phyloP scores from a whole-genome alignment of 2,113 vertebrate genomes.

The Psophia crepitans region DNA sequence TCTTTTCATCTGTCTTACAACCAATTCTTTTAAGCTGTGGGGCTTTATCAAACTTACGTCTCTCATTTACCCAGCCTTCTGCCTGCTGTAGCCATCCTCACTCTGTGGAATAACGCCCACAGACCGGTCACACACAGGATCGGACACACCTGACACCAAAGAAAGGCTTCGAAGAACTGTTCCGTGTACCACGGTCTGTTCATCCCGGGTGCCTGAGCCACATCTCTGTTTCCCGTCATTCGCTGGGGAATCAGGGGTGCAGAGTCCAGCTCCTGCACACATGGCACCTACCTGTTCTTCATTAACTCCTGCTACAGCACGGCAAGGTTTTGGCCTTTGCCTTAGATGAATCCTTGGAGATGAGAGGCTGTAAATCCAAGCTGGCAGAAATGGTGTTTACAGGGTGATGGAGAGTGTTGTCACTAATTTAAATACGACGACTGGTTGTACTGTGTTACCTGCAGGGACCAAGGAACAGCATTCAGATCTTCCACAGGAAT shows the following conservation, averaged over 20 bases:
- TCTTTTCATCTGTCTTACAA: background rate
- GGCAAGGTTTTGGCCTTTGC: background rate
- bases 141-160: fast-evolving
- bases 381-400: background rate
- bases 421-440: background rate
- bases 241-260: background rate
- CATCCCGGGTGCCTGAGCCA: background rate
- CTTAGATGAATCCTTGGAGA: background rate
- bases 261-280: background rate
- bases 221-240: background rate
- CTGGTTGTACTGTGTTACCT: background rate
- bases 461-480: background rate
- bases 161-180: background rate
- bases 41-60: background rate
- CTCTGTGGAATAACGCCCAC: background rate
- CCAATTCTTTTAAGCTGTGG: background rate
- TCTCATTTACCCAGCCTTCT: background rate
- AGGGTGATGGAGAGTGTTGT: background rate
- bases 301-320: background rate
- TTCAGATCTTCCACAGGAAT: background rate
- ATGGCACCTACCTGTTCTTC: background rate
- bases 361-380: background rate
- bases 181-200: background rate
- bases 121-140: fast-evolving
- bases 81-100: background rate